Evolutionary conservation across 1,140 invertebrate species (phyloP).

Genomic region (Phthorimaea operculella): DNA sequence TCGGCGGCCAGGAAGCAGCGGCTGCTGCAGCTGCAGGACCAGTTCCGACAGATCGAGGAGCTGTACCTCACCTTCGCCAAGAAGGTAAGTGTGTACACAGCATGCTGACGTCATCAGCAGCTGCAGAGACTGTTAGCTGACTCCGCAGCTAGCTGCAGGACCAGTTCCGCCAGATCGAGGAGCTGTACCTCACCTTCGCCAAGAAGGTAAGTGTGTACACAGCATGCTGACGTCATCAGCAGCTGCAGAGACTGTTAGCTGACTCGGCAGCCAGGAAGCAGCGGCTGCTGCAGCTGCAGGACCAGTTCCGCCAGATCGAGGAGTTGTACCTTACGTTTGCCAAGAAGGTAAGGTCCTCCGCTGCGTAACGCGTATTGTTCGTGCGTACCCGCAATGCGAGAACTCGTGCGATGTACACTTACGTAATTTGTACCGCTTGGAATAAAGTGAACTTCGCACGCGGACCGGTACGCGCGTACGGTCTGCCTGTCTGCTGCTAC

Average conservation of each 20-base stretch:
- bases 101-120: slow-evolving; percentile 95
- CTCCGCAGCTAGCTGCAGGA: slow-evolving; percentile 93
- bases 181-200: slow-evolving; percentile 98
- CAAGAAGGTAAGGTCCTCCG: slow-evolving; percentile 88
- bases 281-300: slow-evolving; percentile 91
- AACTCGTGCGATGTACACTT: too few relatives aligned
- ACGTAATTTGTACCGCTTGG: too few relatives aligned
- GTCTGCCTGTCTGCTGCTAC: too few relatives aligned
- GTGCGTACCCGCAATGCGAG: too few relatives aligned
- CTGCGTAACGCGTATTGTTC: too few relatives aligned
- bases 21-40: slow-evolving; percentile 93
- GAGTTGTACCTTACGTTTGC: slow-evolving; percentile 99
- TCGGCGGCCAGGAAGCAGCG: slow-evolving; percentile 92
- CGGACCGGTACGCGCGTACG: too few relatives aligned
- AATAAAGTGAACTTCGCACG: too few relatives aligned
- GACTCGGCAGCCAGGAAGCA: slow-evolving; percentile 93
- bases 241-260: slow-evolving; percentile 91
- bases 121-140: slow-evolving; percentile 92
- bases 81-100: slow-evolving; percentile 78
- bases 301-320: slow-evolving; percentile 98
- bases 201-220: slow-evolving; percentile 88
- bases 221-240: slow-evolving; percentile 95
- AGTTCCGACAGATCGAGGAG: slow-evolving; percentile 99
- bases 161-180: slow-evolving; percentile 98
- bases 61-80: slow-evolving; percentile 99